phyloP scores from a whole-genome alignment of 2,797 vertebrate species.

The Garrulus glandarius region DNA sequence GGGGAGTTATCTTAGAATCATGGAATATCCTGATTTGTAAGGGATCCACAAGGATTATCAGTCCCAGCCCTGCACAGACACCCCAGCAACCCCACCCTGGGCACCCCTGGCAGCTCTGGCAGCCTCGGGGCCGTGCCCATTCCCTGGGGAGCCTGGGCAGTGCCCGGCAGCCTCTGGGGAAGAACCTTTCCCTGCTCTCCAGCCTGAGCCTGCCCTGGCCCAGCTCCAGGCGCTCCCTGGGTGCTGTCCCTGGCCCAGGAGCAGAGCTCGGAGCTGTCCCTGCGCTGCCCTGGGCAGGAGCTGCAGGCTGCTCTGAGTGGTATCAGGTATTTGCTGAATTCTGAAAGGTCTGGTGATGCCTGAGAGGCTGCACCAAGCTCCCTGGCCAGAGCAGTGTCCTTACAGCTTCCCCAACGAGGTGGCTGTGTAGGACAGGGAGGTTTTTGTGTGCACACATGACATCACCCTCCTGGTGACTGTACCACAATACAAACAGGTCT shows the following conservation, averaged over 20 bases:
- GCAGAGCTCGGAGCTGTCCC: neutral
- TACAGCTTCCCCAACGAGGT: neutral
- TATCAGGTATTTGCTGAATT: neutral
- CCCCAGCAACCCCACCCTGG: neutral
- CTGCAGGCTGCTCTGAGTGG: neutral
- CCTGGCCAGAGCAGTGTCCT: neutral
- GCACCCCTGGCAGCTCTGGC: neutral
- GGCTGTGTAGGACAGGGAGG: neutral
- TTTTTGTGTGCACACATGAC: neutral
- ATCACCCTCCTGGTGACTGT: neutral
- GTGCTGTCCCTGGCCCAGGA: neutral
- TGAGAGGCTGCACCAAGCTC: neutral
- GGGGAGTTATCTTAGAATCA: neutral
- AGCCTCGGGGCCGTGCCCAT: neutral
- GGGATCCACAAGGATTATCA: neutral
- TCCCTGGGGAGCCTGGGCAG: neutral
- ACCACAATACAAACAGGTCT: neutral
- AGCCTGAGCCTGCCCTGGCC: neutral
- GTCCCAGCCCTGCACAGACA: neutral
- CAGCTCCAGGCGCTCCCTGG: neutral
- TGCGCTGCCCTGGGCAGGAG: rapidly evolving
- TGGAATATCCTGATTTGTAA: neutral
- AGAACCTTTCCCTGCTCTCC: neutral
- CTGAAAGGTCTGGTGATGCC: neutral
- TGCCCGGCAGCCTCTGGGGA: neutral